These are phyloP conservation scores for Somateria mollissima DNA, from an alignment of 2,797 vertebrate species.

Conservation along the genomic window DNA sequence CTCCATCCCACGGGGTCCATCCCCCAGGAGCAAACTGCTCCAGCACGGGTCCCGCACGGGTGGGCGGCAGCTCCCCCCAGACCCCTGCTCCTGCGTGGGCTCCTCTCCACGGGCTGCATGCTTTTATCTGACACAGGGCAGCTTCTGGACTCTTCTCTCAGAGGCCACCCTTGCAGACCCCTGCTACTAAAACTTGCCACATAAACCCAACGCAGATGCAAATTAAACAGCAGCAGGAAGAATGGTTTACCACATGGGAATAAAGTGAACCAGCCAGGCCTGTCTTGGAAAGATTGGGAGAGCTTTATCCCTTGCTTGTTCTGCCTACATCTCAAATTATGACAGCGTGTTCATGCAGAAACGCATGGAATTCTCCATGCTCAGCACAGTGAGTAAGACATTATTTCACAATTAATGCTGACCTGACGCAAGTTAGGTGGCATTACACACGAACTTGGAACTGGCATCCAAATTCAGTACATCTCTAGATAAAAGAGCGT, in stretches of 20 bases:
- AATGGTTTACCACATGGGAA: not conserved
- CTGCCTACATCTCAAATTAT: not conserved
- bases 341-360: conserved; percentile 8
- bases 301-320: not conserved
- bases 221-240: not conserved
- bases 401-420: not conserved
- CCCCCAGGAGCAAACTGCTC: no score
- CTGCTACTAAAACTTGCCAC: no score
- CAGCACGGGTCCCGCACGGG: no score
- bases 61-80: no score
- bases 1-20: no score
- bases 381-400: conserved; percentile 53
- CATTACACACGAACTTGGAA: conserved; percentile 31
- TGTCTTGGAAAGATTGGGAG: conserved; percentile 10
- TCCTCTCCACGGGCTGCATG: no score
- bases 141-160: no score
- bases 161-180: no score
- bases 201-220: not conserved
- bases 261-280: not conserved
- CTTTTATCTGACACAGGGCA: no score
- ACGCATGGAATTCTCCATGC: not conserved
- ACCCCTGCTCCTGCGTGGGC: no score
- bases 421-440: conserved; percentile 35
- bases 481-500: not conserved
- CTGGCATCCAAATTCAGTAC: conserved; percentile 15